A percentile compares a stretch with the other conserved stretches of the same genome.
phyloP scores from a whole-genome alignment of 1,140 invertebrate species.

The Lineus longissimus region DNA sequence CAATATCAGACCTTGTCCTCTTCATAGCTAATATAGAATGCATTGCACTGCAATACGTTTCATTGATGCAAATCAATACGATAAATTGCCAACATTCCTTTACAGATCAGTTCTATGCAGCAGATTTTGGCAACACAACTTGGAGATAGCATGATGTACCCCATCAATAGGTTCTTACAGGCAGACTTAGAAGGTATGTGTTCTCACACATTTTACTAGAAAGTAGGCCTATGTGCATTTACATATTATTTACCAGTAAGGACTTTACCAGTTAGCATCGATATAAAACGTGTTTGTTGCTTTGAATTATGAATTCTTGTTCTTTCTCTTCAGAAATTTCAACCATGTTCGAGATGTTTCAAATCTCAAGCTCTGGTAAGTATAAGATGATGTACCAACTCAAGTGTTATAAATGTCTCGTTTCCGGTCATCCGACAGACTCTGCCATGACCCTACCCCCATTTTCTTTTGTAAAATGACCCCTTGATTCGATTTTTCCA shows the following conservation, averaged over 20 bases:
- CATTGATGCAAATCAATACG: no score
- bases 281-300: not conserved
- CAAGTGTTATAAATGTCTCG: no score
- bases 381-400: no score
- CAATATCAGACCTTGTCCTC: no score
- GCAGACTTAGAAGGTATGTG: conserved; percentile 52
- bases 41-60: no score
- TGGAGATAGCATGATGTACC: conserved; percentile 56
- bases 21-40: no score
- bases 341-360: conserved; percentile 53
- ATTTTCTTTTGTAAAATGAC: no score
- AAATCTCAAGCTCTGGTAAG: conserved; percentile 49
- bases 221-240: conserved; percentile 3
- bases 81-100: no score
- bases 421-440: no score
- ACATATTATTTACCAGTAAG: conserved; percentile 4
- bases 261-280: not conserved
- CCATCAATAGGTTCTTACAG: conserved; percentile 53
- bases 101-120: conserved; percentile 56
- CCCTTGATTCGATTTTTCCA: no score
- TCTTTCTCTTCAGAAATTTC: conserved; percentile 47
- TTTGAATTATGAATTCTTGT: not conserved
- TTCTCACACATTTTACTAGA: not conserved
- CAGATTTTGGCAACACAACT: conserved; percentile 55
- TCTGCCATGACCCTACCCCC: no score